Conservation (phyloP, 2,888 invertebrate species). For the Toxonevra muliebris region DNA sequence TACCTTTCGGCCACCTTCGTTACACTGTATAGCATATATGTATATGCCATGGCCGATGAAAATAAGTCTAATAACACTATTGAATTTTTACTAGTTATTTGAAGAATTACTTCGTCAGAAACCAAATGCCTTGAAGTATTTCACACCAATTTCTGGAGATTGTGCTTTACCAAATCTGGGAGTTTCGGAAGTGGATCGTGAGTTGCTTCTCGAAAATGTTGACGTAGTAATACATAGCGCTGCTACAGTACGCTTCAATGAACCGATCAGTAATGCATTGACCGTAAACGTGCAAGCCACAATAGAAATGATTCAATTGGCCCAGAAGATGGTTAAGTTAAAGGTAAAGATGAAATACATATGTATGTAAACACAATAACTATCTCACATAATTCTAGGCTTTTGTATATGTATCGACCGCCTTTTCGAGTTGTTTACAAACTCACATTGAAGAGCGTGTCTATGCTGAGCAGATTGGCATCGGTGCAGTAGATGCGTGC, state of each 20-base stretch:
- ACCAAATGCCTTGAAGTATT: conserved; percentile 42
- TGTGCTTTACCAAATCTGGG: conserved; percentile 61
- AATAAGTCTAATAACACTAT: too few relatives aligned
- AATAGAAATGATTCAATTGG: conserved; percentile 71
- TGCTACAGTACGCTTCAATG: conserved; percentile 85
- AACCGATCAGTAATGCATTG: conserved; percentile 73
- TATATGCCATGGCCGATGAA: too few relatives aligned
- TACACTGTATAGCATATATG: too few relatives aligned
- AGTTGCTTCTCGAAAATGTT: conserved; percentile 52
- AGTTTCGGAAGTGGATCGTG: conserved; percentile 57
- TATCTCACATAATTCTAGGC: conserved; percentile 53
- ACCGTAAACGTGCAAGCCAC: conserved; percentile 78
- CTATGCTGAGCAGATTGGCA: conserved; percentile 56
- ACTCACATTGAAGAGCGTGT: conserved; percentile 60
- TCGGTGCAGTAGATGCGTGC: conserved; percentile 57
- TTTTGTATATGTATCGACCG: conserved; percentile 74
- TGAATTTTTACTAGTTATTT: conserved; percentile 34
- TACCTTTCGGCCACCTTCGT: too few relatives aligned
- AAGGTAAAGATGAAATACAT: conserved; percentile 63
- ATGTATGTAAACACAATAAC: too few relatives aligned
- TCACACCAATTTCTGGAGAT: conserved; percentile 63
- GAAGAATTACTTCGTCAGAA: conserved; percentile 32
- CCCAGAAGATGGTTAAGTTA: conserved; percentile 71
- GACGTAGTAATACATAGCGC: conserved; percentile 85
- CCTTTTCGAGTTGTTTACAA: conserved; percentile 72